Evolutionary conservation across 2,113 vertebrate species (phyloP).

Genomic region (Helogale parvula): DNA sequence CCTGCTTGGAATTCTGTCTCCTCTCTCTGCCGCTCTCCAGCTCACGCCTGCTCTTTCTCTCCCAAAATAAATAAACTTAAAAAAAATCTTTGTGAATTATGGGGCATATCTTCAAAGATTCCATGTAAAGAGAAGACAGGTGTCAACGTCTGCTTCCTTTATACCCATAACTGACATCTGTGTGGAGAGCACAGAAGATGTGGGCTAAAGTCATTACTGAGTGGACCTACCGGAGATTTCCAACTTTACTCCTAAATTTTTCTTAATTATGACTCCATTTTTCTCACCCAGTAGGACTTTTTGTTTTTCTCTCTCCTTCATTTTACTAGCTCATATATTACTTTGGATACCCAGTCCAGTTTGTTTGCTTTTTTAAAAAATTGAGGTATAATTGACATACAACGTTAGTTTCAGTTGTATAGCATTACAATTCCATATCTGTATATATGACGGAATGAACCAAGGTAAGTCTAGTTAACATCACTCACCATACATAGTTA

Average conservation of each 20-base stretch:
- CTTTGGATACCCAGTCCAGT: neutral
- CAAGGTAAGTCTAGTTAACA: neutral
- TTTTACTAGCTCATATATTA: neutral
- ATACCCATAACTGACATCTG: neutral
- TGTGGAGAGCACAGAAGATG: neutral
- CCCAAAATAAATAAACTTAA: too few relatives aligned
- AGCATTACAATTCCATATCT: neutral
- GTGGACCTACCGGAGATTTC: neutral
- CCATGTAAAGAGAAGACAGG: neutral
- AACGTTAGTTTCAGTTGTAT: neutral
- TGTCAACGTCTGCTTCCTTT: neutral
- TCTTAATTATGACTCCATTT: neutral
- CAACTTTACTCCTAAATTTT: neutral
- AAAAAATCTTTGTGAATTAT: neutral
- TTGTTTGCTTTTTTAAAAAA: conserved; percentile 11
- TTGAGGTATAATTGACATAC: neutral
- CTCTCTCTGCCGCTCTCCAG: too few relatives aligned
- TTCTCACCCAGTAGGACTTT: neutral
- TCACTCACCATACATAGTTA: neutral
- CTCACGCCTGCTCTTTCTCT: too few relatives aligned
- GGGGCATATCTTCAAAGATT: neutral
- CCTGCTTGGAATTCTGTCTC: too few relatives aligned
- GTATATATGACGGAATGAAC: neutral
- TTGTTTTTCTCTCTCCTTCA: neutral
- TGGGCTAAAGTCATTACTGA: neutral